Evolutionary conservation across 2,888 invertebrate genomes (phyloP).

Genomic region (Octodonta nipae): DNA sequence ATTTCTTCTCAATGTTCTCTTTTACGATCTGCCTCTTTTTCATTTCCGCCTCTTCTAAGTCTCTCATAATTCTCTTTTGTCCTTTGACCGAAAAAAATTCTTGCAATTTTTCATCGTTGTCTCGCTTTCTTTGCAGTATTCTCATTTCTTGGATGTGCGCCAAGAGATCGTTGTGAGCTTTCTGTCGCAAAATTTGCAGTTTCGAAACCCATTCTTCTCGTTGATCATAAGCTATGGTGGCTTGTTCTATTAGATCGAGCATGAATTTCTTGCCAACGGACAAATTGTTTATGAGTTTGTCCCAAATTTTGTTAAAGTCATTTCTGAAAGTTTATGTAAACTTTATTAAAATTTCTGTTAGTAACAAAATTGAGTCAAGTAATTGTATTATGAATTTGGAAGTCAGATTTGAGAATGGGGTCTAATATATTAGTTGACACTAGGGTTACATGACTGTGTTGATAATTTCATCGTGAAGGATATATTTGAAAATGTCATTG

Average conservation of each 20-base stretch:
- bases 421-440: too few relatives aligned
- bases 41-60: conserved; percentile 58
- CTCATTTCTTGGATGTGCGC: conserved; percentile 66
- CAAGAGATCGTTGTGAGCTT: conserved; percentile 57
- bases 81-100: conserved; percentile 77
- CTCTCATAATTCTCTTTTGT: conserved; percentile 62
- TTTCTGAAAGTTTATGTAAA: too few relatives aligned
- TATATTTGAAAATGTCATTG: too few relatives aligned
- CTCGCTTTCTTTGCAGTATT: conserved; percentile 69
- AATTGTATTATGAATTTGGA: too few relatives aligned
- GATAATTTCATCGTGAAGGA: too few relatives aligned
- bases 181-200: conserved; percentile 63
- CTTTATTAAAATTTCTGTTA: too few relatives aligned
- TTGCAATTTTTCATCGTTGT: conserved; percentile 72
- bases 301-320: conserved; percentile 71
- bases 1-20: conserved; percentile 50
- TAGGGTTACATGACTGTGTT: too few relatives aligned
- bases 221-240: conserved; percentile 82
- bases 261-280: conserved; percentile 70
- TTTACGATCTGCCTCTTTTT: conserved; percentile 54
- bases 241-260: conserved; percentile 75
- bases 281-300: conserved; percentile 59
- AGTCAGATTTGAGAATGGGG: too few relatives aligned
- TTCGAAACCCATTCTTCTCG: conserved; percentile 71
- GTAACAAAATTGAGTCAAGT: too few relatives aligned